Evolutionary conservation across 2,113 vertebrate species (phyloP), one percentile per base, ranked within the genome.

Genomic region (Callionymus lyra): DNA sequence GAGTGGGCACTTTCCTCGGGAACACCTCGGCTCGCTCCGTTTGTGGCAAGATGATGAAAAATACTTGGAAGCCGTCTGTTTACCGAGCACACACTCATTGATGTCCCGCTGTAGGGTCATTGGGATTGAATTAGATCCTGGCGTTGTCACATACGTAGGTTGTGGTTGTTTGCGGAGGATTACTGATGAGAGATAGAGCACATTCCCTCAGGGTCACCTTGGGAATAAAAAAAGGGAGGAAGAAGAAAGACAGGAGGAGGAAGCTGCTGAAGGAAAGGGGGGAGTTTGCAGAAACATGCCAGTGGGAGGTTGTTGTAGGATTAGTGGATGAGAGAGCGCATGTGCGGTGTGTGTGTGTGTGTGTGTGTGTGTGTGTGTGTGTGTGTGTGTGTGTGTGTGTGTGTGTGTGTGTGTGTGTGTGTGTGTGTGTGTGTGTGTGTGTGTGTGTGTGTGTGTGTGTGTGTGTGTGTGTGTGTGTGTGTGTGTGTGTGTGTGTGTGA

Each of bases 151-250:
- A 53, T 44, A 38, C 13, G 34, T 37, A 27, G 42, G 13, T 39
- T 41, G 19, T 35, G 47, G 32, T 38, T 16, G 15, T 2, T 42
- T 36, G 36, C 19, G 15, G 32, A 45, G 41, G n/a, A 12, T 11
- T 31, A 31, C 8, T 43, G 31, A 57, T 51, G 64, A 35, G 53
- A 71, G 50, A 45, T 64, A 53, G 50, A 2, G 2, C 36, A n/a
- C 51, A 47, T 43, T 27, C 40, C 55, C 46, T 15, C 53, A 40
- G 66, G 69, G 74, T 82, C 68, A 82, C 75, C 74, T 80, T 79
- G 69, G 39, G 49, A 60, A 19, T 50, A 35, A 51, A 52, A 51
- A 52, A 56, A 44, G 51, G 39, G 46, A 50, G 44, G 39, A 51
- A 18, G 34, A 46, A 38, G 44, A 48, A 10, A 44, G 43, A 42